These are phyloP conservation scores for Anoplopoma fimbria DNA, from an alignment of 2,113 vertebrate genomes.

Conservation along the genomic window DNA sequence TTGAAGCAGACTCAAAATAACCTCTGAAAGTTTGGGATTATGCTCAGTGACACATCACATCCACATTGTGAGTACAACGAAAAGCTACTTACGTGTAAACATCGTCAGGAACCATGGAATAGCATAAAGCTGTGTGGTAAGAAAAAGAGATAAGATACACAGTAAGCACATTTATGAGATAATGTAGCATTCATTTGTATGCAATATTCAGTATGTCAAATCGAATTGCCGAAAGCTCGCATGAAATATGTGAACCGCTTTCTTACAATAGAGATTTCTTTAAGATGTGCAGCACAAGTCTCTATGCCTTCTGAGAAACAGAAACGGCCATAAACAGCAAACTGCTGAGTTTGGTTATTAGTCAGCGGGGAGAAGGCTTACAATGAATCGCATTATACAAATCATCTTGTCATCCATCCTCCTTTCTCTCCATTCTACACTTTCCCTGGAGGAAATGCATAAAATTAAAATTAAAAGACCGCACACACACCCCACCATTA, in stretches of 20 bases:
- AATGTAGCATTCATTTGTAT: conserved; percentile 10
- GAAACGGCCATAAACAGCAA: conserved; percentile 52
- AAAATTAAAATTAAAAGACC: conserved; percentile 46
- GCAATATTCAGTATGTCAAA: conserved; percentile 8
- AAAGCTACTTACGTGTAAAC: conserved; percentile 95
- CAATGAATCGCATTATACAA: conserved; percentile 57
- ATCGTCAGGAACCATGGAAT: conserved; percentile 99
- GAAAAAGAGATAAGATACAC: conserved; percentile 23
- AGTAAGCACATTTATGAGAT: conserved; percentile 20
- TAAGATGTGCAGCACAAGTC: conserved; percentile 25
- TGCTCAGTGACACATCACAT: neutral
- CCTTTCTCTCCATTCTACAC: conserved; percentile 16
- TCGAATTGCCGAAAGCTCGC: conserved; percentile 6
- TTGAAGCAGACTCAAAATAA: conserved; percentile 35
- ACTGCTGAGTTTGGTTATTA: conserved; percentile 61
- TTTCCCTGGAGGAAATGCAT: conserved; percentile 30
- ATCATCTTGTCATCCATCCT: conserved; percentile 41
- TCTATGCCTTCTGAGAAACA: conserved; percentile 28
- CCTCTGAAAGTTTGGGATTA: conserved; percentile 27
- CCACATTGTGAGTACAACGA: conserved; percentile 18
- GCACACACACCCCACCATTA: conserved; percentile 21
- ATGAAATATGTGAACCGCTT: conserved; percentile 27
- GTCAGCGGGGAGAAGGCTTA: conserved; percentile 45
- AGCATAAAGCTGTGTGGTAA: conserved; percentile 90
- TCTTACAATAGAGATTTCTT: neutral